Evolutionary conservation across 2,888 invertebrate species (phyloP).

Genomic region (Stenolophus ochropezus): DNA sequence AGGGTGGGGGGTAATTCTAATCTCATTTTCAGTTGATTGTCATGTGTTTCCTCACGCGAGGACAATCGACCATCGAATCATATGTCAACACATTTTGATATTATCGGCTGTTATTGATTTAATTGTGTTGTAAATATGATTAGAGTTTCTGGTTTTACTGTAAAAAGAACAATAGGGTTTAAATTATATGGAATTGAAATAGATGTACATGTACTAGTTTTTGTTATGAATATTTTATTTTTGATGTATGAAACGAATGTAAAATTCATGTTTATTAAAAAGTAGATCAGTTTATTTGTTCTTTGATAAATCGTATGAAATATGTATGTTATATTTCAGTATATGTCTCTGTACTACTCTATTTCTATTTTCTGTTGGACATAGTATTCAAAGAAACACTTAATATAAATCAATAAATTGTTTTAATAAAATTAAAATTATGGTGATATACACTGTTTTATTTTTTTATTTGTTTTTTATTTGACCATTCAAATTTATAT

Average conservation of each 20-base stretch:
- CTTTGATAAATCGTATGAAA: neutral
- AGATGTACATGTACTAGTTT: neutral
- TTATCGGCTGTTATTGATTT: neutral
- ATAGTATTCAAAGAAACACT: too few species aligned
- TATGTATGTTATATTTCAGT: neutral
- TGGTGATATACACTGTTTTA: too few species aligned
- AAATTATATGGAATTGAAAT: neutral
- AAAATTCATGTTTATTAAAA: neutral
- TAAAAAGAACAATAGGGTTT: neutral
- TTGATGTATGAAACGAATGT: neutral
- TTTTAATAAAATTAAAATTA: too few species aligned
- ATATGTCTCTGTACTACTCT: too few species aligned
- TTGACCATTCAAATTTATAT: too few species aligned
- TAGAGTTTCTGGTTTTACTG: neutral
- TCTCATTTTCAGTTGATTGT: neutral
- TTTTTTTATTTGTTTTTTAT: too few species aligned
- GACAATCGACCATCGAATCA: neutral
- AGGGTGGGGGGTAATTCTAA: neutral
- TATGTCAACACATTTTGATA: neutral
- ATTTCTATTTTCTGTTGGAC: too few species aligned
- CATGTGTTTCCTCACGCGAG: neutral
- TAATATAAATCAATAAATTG: too few species aligned
- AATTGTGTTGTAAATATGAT: neutral
- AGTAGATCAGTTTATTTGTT: neutral
- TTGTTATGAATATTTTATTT: neutral